Evolutionary conservation across 2,113 vertebrate species (phyloP), one percentile per base, ranked within the genome.

Genomic region (Phaethornis superciliosus): DNA sequence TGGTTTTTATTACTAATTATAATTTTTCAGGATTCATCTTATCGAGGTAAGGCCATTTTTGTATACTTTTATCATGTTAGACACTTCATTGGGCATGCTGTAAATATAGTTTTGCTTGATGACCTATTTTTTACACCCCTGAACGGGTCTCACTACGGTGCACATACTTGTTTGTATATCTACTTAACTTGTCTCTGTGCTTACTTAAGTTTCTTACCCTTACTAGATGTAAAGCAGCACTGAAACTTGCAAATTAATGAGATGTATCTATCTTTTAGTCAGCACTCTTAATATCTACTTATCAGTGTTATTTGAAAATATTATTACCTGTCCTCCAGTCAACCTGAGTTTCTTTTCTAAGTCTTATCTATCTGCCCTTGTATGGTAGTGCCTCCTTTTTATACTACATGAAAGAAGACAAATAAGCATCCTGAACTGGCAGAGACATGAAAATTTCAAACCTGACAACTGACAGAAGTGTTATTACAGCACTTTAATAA

Each of bases 221-320:
- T 72, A n/a, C 26, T 52, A 62, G 23, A 89, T 95, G 89, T 88
- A 95, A 94, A 91, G 42, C 42, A 94, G 82, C 51, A n/a, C 20
- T 70, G 64, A 91, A 94, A 32, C 56, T 91, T 95, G 89, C 87
- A 89, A 94, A 86, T 88, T 83, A 69, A 63, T 84, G 13, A 58
- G 6, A 44, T 12, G 1, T 65, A 78, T 55, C 35, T 84, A 72
- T 42, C 44, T 76, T 22, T 83, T 90, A 95, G 59, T 90, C 63
- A 92, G 56, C 52, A 63, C 47, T 85, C 68, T 89, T 87, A 89
- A 89, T 83, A 71, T 84, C 32, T 87, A 69, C 68, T 83, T 83
- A 65, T 68, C 42, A 27, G 8, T 55, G 23, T 67, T 91, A 84
- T 10, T 89, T 87, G 56, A 91, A 81, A 91, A 68, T 75, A 71